Evolutionary conservation across 2,797 vertebrate genomes (phyloP).

Genomic region (Sebastes wilsoni): DNA sequence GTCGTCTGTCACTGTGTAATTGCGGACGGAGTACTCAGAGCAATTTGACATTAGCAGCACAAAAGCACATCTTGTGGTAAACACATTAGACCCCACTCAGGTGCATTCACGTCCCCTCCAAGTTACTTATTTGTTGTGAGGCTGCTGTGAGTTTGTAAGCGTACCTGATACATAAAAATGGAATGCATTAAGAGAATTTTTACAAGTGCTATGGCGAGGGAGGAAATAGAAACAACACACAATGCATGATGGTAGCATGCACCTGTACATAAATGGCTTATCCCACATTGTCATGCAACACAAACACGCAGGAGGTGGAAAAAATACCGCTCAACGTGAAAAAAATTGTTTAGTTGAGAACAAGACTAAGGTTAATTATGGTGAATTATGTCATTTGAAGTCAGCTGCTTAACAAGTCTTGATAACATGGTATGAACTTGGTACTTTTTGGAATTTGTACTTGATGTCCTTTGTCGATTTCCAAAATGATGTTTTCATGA

Average conservation of each 20-base stretch:
- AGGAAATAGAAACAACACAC: not conserved
- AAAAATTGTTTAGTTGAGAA: not conserved
- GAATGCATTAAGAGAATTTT: not conserved
- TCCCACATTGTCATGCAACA: not conserved
- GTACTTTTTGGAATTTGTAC: too few species aligned
- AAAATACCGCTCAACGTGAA: not conserved
- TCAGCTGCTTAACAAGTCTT: not conserved
- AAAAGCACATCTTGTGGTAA: constrained; percentile 14
- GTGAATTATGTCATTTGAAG: not conserved
- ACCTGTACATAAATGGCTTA: not conserved
- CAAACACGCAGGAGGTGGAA: not conserved
- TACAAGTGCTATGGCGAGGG: not conserved
- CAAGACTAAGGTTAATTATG: not conserved
- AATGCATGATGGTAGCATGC: not conserved
- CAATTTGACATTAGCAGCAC: constrained; percentile 13
- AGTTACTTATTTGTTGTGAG: not conserved
- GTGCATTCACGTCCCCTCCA: not conserved
- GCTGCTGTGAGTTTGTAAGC: not conserved
- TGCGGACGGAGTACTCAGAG: not conserved
- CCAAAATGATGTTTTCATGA: too few species aligned
- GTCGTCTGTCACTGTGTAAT: not conserved
- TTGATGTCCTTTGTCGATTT: too few species aligned
- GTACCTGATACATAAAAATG: not conserved
- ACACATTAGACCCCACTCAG: constrained; percentile 8
- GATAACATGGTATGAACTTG: too few species aligned